Conservation (phyloP, 1,140 invertebrate genomes). For the Oreohelix idahoensis region DNA sequence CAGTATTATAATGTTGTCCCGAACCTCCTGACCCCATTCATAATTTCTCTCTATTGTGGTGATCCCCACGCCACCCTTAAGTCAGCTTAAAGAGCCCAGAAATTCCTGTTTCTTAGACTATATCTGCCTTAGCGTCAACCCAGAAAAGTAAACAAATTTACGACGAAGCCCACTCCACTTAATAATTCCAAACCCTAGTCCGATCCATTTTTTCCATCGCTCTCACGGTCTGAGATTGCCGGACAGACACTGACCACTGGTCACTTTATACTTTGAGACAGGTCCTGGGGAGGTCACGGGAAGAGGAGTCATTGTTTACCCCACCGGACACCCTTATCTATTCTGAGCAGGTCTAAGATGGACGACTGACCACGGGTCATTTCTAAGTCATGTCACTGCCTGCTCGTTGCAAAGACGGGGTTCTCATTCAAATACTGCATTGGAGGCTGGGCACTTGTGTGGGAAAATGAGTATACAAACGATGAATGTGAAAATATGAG, state of each 20-base stretch:
- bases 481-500: constrained; percentile 1
- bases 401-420: background rate
- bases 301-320: background rate
- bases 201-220: background rate
- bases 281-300: background rate
- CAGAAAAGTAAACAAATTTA: constrained; percentile 15
- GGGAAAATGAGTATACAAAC: background rate
- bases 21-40: background rate
- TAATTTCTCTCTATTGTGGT: background rate
- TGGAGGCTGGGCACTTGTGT: background rate
- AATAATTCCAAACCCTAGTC: background rate
- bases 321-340: background rate
- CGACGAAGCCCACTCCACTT: background rate
- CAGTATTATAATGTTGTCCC: background rate
- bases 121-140: background rate
- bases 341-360: constrained; percentile 6
- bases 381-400: background rate
- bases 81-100: background rate
- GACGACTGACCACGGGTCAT: constrained; percentile 4
- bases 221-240: background rate
- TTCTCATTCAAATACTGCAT: background rate
- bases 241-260: constrained; percentile 7
- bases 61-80: background rate
- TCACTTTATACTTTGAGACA: constrained; percentile 9
- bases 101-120: background rate